Evolutionary conservation across 2,888 invertebrate species (phyloP).

Genomic region (Synanthedon andrenaeformis): DNA sequence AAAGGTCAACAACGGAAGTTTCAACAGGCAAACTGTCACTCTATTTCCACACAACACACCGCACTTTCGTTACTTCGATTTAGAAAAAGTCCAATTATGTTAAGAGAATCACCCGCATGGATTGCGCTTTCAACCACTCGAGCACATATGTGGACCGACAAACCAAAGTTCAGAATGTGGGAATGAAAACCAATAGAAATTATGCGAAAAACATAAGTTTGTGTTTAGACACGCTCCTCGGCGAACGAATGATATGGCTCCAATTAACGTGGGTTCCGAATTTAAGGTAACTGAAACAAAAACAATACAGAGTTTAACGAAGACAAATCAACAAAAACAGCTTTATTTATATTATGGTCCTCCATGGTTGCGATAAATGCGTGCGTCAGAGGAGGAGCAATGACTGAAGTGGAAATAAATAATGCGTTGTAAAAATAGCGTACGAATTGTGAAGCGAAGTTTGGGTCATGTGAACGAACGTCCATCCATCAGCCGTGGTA

Average conservation of each 20-base stretch:
- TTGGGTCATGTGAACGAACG: constrained; percentile 57
- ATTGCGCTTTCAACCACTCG: constrained; percentile 62
- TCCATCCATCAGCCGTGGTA: constrained; percentile 27
- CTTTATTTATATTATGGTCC: not conserved
- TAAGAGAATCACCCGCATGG: constrained; percentile 60
- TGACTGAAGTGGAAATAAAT: constrained; percentile 52
- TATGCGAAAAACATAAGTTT: constrained; percentile 58
- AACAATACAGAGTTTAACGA: constrained; percentile 12
- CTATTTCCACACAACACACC: constrained; percentile 72
- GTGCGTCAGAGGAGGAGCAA: constrained; percentile 45
- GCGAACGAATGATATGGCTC: constrained; percentile 54
- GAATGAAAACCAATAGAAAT: constrained; percentile 50
- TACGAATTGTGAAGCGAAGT: constrained; percentile 35
- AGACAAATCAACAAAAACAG: not conserved
- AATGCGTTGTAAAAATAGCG: constrained; percentile 51
- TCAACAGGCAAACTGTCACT: constrained; percentile 68
- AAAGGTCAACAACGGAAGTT: constrained; percentile 43
- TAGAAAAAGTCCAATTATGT: constrained; percentile 68
- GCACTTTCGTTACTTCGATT: constrained; percentile 61
- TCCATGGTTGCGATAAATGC: constrained; percentile 15
- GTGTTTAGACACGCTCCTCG: constrained; percentile 25
- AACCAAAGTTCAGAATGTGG: constrained; percentile 58
- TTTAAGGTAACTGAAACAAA: constrained; percentile 65
- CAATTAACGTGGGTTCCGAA: constrained; percentile 41
- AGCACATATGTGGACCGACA: constrained; percentile 53